These are phyloP conservation scores for Nipponia nippon DNA, from an alignment of 2,113 vertebrate species.

Conservation along the genomic window DNA sequence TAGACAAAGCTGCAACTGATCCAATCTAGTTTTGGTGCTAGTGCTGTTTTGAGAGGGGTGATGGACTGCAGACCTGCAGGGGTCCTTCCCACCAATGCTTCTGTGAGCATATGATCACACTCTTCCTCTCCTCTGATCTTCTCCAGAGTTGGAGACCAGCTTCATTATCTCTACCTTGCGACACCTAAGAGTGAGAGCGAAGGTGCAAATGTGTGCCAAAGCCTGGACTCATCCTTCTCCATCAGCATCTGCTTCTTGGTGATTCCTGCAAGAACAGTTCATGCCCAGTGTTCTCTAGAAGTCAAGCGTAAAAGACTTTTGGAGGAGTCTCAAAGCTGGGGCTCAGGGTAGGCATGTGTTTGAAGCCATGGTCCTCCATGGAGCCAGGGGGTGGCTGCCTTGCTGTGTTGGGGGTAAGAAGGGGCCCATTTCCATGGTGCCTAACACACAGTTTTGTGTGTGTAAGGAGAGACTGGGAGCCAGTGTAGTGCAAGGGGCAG, in stretches of 20 bases:
- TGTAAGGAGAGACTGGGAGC: not conserved
- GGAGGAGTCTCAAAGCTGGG: not conserved
- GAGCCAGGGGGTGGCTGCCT: not conserved
- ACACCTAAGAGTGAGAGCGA: not conserved
- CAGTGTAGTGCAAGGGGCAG: not conserved
- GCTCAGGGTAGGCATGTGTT: not conserved
- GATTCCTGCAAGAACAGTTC: not conserved
- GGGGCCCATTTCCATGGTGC: not conserved
- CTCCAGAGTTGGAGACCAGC: not conserved
- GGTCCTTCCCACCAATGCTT: not conserved
- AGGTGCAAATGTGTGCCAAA: not conserved
- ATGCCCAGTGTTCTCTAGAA: not conserved
- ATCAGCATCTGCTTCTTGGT: not conserved
- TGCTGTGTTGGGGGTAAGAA: not conserved
- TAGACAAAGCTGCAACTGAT: not conserved
- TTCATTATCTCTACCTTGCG: not conserved
- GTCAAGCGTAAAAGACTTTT: not conserved
- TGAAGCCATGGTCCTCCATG: rapidly evolving
- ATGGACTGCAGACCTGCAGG: not conserved
- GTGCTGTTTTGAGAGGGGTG: not conserved
- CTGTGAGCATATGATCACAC: not conserved
- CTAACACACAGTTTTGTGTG: not conserved
- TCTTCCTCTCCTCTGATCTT: not conserved
- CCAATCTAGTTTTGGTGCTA: not conserved
- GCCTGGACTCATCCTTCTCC: not conserved